Conservation (phyloP, 2,113 vertebrate genomes). For the Ivindomyrus marchei region DNA sequence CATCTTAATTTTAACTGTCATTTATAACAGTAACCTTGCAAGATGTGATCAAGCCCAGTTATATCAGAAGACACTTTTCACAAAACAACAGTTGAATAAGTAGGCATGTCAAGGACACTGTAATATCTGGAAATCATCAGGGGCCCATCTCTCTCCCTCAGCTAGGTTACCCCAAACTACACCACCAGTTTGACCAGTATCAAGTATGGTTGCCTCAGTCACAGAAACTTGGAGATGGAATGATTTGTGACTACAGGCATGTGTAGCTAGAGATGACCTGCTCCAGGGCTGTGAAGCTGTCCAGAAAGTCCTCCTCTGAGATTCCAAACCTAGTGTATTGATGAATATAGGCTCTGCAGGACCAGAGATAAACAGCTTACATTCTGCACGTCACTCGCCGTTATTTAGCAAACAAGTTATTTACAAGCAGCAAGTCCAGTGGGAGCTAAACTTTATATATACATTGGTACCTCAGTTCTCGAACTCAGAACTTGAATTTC, state of each 20-base stretch:
- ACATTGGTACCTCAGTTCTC: too few species aligned
- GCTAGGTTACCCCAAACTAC: not conserved
- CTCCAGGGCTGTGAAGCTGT: constrained; percentile 82
- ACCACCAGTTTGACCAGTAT: not conserved
- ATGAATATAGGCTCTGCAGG: constrained; percentile 82
- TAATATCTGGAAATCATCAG: not conserved
- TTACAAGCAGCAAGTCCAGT: not conserved
- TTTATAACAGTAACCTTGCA: not conserved
- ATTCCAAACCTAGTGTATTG: constrained; percentile 86
- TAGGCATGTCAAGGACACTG: not conserved
- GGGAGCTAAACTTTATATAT: not conserved
- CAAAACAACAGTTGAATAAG: not conserved
- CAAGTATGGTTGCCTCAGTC: not conserved
- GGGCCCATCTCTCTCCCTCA: not conserved
- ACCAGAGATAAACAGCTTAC: not conserved
- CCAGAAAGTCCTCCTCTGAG: constrained; percentile 88
- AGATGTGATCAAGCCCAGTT: not conserved
- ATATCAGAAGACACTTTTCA: not conserved
- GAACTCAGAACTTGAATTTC: too few species aligned
- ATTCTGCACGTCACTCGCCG: not conserved
- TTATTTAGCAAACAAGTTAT: not conserved
- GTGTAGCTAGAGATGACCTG: constrained; percentile 88
- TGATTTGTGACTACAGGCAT: constrained; percentile 25
- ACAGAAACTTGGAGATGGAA: not conserved
- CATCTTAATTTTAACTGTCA: not conserved